Evolutionary conservation across 2,113 vertebrate genomes (phyloP).

Genomic region (Daubentonia madagascariensis): DNA sequence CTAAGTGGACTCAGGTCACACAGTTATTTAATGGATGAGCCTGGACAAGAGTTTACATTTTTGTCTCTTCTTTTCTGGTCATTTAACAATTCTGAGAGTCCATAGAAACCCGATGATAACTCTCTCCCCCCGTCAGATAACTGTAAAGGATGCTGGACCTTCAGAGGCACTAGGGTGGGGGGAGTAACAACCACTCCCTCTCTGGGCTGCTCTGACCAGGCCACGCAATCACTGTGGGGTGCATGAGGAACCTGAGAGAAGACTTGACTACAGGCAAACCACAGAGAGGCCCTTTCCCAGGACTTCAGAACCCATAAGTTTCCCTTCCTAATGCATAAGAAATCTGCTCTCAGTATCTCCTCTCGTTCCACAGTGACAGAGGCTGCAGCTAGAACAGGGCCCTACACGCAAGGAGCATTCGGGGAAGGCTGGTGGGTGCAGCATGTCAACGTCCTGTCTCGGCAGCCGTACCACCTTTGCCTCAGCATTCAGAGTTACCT

Average conservation of each 20-base stretch:
- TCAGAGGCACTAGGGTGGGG: not conserved
- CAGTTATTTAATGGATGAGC: not conserved
- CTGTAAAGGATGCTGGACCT: not conserved
- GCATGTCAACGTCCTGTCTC: accelerated
- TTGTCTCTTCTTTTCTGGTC: not conserved
- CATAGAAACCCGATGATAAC: not conserved
- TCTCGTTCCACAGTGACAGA: not conserved
- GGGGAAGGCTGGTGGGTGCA: not conserved
- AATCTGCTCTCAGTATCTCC: not conserved
- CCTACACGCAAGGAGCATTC: not conserved
- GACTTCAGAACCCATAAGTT: not conserved
- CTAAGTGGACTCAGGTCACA: not conserved
- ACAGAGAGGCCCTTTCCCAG: not conserved
- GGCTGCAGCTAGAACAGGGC: accelerated
- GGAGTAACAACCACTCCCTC: not conserved
- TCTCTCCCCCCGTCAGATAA: too few relatives aligned
- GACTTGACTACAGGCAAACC: not conserved
- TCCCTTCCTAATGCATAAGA: not conserved
- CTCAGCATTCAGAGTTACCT: accelerated
- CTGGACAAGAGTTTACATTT: too few relatives aligned
- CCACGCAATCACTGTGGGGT: accelerated
- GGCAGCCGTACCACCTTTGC: accelerated
- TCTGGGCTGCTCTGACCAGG: not conserved
- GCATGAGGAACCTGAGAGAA: not conserved
- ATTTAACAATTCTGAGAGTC: not conserved